phyloP scores from a whole-genome alignment of 2,888 invertebrate genomes.

The Nomada hirtipes region DNA sequence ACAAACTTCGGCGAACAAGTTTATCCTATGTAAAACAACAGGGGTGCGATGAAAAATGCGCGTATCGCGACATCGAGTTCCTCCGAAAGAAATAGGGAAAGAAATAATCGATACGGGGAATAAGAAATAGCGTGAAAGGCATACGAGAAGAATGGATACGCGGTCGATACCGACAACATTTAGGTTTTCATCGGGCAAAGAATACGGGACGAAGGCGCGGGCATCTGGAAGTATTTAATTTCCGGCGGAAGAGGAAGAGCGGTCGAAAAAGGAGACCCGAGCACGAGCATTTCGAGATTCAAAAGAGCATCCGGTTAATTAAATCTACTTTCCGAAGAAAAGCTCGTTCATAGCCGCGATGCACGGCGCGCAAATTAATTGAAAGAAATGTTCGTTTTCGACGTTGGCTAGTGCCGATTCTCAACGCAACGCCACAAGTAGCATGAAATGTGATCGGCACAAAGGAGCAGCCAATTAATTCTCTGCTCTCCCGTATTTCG shows the following conservation, averaged over 20 bases:
- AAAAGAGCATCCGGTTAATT: constrained; percentile 25
- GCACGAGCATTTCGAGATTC: background rate
- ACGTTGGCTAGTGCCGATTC: background rate
- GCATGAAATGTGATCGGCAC: background rate
- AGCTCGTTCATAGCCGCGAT: background rate
- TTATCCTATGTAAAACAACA: constrained; percentile 43
- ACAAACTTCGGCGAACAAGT: constrained; percentile 50
- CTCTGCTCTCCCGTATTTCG: background rate
- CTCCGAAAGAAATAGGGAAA: too few relatives aligned
- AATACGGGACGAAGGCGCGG: background rate
- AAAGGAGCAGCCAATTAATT: background rate
- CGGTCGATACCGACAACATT: constrained; percentile 5
- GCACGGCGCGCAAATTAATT: too few relatives aligned
- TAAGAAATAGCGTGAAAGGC: too few relatives aligned
- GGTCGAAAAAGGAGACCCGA: constrained; percentile 2
- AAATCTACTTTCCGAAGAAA: background rate
- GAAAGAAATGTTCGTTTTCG: too few relatives aligned
- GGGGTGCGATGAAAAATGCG: constrained; percentile 7
- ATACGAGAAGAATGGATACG: background rate
- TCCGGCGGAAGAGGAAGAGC: constrained; percentile 36
- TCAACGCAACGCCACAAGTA: background rate
- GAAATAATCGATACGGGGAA: too few relatives aligned
- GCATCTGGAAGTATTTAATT: constrained; percentile 57
- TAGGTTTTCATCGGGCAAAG: background rate
- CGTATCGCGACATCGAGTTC: background rate